Evolutionary conservation across 2,797 vertebrate species (phyloP), one percentile per base, ranked within the genome.

Genomic region (Apodemus agrarius): DNA sequence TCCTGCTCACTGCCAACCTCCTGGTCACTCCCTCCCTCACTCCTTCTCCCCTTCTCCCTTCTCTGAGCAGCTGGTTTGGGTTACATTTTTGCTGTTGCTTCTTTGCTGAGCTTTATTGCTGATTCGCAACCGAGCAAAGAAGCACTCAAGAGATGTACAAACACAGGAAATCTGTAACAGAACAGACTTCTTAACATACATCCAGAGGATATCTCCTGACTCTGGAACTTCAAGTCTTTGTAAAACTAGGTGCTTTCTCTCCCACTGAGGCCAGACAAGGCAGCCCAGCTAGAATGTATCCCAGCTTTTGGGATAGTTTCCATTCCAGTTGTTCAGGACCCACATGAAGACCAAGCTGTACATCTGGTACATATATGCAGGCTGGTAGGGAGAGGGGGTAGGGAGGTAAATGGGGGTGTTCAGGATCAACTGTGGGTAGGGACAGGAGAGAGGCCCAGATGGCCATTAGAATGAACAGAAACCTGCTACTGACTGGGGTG

Each of bases 61-160:
- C 67, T 69, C 34, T 69, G 67, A 69, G 67, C 16, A 69, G 34
- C 7, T 9, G 16, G 34, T 24, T 40, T 79, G 49, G 76, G 26
- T 34, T 34, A 5, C 31, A 69, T 69, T n/a, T 34, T 67, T 31
- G 88, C 92, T 88, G 91, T 67, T 26, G n/a, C 75, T 96, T 97
- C 63, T 89, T 96, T 83, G 57, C 90, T 94, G 82, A 82, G 8
- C 19, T 97, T 95, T 95, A 92, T 95, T 89, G 72, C 67, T 69
- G 49, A 72, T 95, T 97, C 95, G 43, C 65, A 94, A 29, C n/a
- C 72, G 46, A 96, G 91, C 85, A 96, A 96, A 87, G 97, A 97
- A 96, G 67, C 74, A 95, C 85, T 92, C 95, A 93, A 90, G 90
- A 95, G 96, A 97, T 93, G 93, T 61, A 94, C 90, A 96, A 93